Conservation (phyloP, 2,113 vertebrate species). For the Camelus bactrianus region DNA sequence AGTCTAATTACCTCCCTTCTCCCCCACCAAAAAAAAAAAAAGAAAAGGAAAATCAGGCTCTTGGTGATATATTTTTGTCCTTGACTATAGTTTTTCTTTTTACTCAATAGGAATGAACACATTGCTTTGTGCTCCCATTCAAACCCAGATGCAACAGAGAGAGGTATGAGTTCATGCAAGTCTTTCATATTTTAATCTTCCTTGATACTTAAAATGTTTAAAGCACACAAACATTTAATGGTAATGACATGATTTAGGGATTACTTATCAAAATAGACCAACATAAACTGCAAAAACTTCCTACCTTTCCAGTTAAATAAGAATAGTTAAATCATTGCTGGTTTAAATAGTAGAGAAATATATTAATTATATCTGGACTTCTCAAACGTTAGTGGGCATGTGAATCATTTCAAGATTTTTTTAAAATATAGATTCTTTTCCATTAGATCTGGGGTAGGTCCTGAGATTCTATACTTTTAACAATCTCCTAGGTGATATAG, state of each 20-base stretch:
- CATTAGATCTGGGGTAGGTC: neutral
- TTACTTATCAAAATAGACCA: conserved; percentile 34
- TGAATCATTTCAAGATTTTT: conserved; percentile 17
- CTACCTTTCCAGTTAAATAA: neutral
- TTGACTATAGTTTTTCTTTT: conserved; percentile 45
- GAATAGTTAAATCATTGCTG: neutral
- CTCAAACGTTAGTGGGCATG: conserved; percentile 19
- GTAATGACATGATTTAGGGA: conserved; percentile 29
- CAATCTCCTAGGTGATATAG: neutral
- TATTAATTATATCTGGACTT: conserved; percentile 11
- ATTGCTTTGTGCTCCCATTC: conserved; percentile 90
- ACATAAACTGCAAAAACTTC: conserved; percentile 42
- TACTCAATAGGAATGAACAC: conserved; percentile 88
- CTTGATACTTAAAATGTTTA: conserved; percentile 39
- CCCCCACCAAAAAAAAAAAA: neutral
- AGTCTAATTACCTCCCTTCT: too few species aligned
- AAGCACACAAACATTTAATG: neutral
- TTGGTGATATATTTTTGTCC: conserved; percentile 34
- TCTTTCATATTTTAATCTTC: conserved; percentile 63
- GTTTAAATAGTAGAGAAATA: conserved; percentile 35
- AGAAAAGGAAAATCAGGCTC: conserved; percentile 30
- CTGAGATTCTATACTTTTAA: conserved; percentile 13
- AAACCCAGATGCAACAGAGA: conserved; percentile 81
- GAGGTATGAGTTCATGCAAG: conserved; percentile 84
- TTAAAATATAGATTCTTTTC: conserved; percentile 35